phyloP scores from a whole-genome alignment of 1,140 invertebrate species.

The Caenorhabditis briggsae region DNA sequence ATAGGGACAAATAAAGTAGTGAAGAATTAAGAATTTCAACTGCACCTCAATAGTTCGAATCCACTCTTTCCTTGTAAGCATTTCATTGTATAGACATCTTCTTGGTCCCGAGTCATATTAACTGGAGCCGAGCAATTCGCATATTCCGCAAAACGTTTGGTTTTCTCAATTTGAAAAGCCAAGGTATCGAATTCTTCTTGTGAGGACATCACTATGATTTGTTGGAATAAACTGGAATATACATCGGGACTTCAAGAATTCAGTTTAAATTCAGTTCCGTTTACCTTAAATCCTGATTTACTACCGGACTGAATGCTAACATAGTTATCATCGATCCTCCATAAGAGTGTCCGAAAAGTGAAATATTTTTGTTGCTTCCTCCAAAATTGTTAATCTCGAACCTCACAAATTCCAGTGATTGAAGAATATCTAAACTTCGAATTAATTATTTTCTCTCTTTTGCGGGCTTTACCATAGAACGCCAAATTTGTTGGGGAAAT shows the following conservation, averaged over 20 bases:
- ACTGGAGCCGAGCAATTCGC: not conserved
- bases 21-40: not conserved
- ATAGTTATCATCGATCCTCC: not conserved
- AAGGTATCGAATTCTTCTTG: not conserved
- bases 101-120: not conserved
- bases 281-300: conserved; percentile 43
- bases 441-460: not conserved
- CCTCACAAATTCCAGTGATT: conserved; percentile 13
- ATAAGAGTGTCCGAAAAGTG: conserved; percentile 44
- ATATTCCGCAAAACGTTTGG: not conserved
- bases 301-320: not conserved
- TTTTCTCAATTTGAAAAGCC: not conserved
- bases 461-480: not conserved
- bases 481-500: conserved; percentile 41
- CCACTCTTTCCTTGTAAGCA: not conserved
- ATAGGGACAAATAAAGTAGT: not conserved
- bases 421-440: conserved; percentile 23
- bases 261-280: too few relatives aligned
- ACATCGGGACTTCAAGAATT: not conserved
- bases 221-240: conserved; percentile 55
- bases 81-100: conserved; percentile 13
- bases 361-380: conserved; percentile 29
- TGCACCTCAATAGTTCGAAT: conserved; percentile 1
- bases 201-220: not conserved
- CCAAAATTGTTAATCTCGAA: conserved; percentile 45